Evolutionary conservation across 2,797 vertebrate genomes (phyloP), one percentile per base, ranked within the genome.

Genomic region (Danio kyathit): DNA sequence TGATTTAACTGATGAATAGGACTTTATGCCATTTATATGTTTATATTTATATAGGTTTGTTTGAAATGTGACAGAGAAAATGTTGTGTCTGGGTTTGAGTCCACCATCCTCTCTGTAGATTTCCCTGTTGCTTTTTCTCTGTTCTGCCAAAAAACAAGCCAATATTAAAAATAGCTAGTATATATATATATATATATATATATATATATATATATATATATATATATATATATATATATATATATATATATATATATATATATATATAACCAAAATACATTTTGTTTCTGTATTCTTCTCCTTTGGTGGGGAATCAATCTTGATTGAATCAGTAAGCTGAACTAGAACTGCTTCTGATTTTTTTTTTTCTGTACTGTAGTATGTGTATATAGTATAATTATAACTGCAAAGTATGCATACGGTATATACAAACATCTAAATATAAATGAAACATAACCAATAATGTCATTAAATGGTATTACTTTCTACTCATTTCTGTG

Each of bases 1-100:
- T 76, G 19, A 82, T 82, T 73, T 79, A 19, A 73, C 79, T 60
- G 63, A n/a, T 73, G 65, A 80, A 44, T n/a, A 1, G 13, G 60
- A 72, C 4, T 4, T 43, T 13, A 51, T 46, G 40, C 41, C 17
- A 63, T 21, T 7, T 43, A 74, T 21, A 44, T 76, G n/a, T n/a
- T n/a, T n/a, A n/a, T n/a, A n/a, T n/a, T 7, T 43, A 74, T 21
- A 44, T 76, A 46, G n/a, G 17, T 8, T 48, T 69, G 5, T 69
- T 21, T 51, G 13, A 69, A 14, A 69, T 51, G 21, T 40, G 48
- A 9, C 14, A 51, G 17, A 49, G 19, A 67, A 5, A 0, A 4
- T 4, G 17, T 1, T 4, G 17, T 1, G 2, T 19, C 10, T 66
- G 40, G 40, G 9, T 43, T n/a, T 64, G 43, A 46, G 3, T 65